These are phyloP conservation scores for Solea senegalensis DNA, from an alignment of 2,113 vertebrate genomes.

Conservation along the genomic window DNA sequence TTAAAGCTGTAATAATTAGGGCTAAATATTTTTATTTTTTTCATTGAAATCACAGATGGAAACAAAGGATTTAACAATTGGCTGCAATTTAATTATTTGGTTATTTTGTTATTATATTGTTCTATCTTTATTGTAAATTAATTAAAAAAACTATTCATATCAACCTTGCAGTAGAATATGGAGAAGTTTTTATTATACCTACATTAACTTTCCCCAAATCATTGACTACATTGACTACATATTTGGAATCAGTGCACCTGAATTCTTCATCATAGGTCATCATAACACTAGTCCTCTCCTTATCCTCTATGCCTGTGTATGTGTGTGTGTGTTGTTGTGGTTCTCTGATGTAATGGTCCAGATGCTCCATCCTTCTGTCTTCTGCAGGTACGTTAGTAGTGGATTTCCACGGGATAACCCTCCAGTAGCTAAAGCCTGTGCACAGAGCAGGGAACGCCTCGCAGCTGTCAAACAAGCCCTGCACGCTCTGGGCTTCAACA, in stretches of 20 bases:
- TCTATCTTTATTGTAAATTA: too few species aligned
- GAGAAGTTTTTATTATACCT: too few species aligned
- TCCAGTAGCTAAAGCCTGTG: slow-evolving; percentile 66
- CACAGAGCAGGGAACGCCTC: slow-evolving; percentile 87
- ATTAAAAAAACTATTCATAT: too few species aligned
- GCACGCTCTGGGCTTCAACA: slow-evolving; percentile 87
- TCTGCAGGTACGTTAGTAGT: slow-evolving; percentile 84
- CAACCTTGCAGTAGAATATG: too few species aligned
- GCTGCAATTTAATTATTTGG: too few species aligned
- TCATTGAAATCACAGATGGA: too few species aligned
- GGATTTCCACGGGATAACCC: slow-evolving; percentile 66
- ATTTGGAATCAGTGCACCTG: background rate
- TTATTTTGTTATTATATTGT: too few species aligned
- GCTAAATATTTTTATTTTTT: too few species aligned
- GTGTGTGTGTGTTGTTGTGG: background rate
- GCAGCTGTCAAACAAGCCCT: slow-evolving; percentile 87
- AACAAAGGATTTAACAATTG: too few species aligned
- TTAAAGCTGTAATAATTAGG: background rate
- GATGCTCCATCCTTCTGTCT: slow-evolving; percentile 7
- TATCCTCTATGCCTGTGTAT: too few species aligned
- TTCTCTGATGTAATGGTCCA: background rate
- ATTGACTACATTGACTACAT: background rate
- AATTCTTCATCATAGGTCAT: background rate
- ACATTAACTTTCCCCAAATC: too few species aligned
- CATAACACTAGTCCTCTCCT: too few species aligned